Evolutionary conservation across 2,113 vertebrate genomes (phyloP).

Genomic region (Ceratotherium simum): DNA sequence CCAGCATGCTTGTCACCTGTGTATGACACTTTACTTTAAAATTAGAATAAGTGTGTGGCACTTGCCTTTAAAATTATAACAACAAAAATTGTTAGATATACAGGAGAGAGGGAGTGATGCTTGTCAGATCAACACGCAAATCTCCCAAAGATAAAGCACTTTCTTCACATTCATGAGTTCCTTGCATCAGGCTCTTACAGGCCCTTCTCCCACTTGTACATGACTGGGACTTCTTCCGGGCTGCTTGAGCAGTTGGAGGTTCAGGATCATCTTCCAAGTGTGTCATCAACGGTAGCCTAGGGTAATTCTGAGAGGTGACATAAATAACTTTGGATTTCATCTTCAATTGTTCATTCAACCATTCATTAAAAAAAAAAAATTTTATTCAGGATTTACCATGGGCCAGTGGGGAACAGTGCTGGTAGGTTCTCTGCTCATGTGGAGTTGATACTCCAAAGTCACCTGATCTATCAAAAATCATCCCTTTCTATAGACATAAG

Average conservation of each 20-base stretch:
- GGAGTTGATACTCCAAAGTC: not conserved
- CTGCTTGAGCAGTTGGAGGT: not conserved
- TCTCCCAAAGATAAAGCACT: not conserved
- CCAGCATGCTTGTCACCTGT: slow-evolving; percentile 1
- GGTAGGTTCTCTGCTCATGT: not conserved
- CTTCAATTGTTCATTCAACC: not conserved
- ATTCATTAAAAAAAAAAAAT: not conserved
- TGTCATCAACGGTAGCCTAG: not conserved
- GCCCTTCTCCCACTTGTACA: not conserved
- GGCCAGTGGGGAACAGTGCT: not conserved
- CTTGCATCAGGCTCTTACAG: not conserved
- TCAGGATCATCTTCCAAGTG: not conserved
- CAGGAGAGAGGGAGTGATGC: not conserved
- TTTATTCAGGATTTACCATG: not conserved
- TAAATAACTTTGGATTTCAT: not conserved
- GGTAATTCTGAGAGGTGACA: not conserved
- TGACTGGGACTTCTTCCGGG: not conserved
- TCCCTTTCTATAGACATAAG: not conserved
- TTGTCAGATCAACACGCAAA: not conserved
- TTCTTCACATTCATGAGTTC: not conserved
- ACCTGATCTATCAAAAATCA: not conserved
- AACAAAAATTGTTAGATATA: not conserved
- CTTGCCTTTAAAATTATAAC: slow-evolving; percentile 14
- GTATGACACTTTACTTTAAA: not conserved
- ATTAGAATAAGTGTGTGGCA: not conserved